A percentile compares a stretch with the other conserved stretches of the same genome.
phyloP scores from a whole-genome alignment of 1,140 invertebrate species.

The Paraescarpia echinospica region DNA sequence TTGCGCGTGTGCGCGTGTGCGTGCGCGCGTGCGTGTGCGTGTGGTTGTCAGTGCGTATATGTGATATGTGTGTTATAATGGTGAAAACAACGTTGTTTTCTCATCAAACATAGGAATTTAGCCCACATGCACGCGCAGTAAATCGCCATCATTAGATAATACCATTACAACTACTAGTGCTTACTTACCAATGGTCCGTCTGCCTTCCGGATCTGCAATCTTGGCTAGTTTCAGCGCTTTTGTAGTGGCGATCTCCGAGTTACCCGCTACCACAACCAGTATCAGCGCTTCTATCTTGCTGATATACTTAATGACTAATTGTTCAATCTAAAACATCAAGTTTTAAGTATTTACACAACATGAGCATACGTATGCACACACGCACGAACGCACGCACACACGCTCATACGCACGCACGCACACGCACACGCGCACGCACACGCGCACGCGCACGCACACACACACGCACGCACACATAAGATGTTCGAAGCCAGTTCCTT shows the following conservation, averaged over 20 bases:
- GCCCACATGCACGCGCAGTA: neutral
- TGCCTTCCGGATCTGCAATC: conserved; percentile 29
- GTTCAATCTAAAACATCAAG: conserved; percentile 15
- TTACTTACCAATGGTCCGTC: conserved; percentile 30
- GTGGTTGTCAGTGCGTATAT: too few species aligned
- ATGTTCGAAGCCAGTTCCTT: too few species aligned
- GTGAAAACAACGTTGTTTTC: too few species aligned
- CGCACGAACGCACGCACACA: neutral
- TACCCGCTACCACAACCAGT: conserved; percentile 30
- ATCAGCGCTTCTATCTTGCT: conserved; percentile 26
- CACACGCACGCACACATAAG: neutral
- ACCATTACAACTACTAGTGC: neutral
- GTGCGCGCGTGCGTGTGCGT: too few species aligned
- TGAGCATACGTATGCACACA: neutral
- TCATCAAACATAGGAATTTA: too few species aligned
- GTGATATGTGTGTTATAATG: too few species aligned
- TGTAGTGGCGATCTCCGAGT: conserved; percentile 30
- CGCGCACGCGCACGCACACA: neutral
- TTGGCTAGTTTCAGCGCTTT: conserved; percentile 31
- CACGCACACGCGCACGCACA: neutral
- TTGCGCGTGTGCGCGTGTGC: too few species aligned
- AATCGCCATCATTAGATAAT: neutral
- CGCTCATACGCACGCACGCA: neutral
- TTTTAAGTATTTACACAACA: neutral
- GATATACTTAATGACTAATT: conserved; percentile 26